Evolutionary conservation across 2,113 vertebrate genomes (phyloP), one percentile per base, ranked within the genome.

Genomic region (Chlorodrepanis virens): DNA sequence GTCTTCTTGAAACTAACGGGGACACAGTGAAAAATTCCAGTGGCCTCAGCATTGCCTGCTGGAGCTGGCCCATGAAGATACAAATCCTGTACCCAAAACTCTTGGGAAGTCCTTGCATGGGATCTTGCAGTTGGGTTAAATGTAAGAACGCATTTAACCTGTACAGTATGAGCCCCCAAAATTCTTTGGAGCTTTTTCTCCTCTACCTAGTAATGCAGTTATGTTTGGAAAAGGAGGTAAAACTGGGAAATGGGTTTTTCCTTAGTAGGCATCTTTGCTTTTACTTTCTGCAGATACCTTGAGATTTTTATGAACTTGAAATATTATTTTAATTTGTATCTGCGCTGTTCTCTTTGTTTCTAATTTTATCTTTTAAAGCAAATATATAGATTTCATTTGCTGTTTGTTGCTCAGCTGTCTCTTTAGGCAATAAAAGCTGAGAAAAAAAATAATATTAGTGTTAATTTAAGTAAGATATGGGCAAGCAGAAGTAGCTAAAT

Each of bases 361-460:
- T 93, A 90, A 90, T 81, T 92, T 92, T 96, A 63, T 80, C 42
- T 92, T 90, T 61, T 69, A 72, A 77, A 14, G 6, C 49, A 69
- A 94, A 92, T 87, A 68, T 69, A 90, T 69, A 63, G 67, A 80
- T 89, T 94, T 95, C 23, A 87, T 90, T 96, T 92, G 33, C 65
- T 85, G 31, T 44, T 90, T 40, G 31, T 72, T 90, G 53, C 70
- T 85, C 49, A 16, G 9, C n/a, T 91, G 45, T 44, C 57, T 87
- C 40, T 72, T 87, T 57, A 53, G 44, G 74, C 75, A 87, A 84
- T 57, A 85, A 76, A 90, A 65, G 11, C 47, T 37, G n/a, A 59
- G 59, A 69, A 90, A 90, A 90, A 90, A 92, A 77, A 42, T 85
- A 84, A 31, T 49, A 92, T 37, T 70, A 83, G 27, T 45, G 50